Percentiles rank a stretch among this genome's conserved stretches.
phyloP scores from a whole-genome alignment of 2,797 vertebrate genomes.

The Tokudaia muenninki region DNA sequence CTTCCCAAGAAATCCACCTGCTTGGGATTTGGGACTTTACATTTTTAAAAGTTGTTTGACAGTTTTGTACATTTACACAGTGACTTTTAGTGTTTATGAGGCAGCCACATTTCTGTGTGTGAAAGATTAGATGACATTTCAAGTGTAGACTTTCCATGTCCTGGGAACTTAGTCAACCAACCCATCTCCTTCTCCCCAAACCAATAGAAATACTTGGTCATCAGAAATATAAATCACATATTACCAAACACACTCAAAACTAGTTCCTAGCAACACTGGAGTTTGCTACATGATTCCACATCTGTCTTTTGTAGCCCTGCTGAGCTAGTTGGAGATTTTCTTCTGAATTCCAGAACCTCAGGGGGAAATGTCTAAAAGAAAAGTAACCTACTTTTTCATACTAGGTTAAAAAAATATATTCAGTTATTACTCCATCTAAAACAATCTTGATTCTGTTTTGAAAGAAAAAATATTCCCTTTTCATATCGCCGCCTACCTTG shows the following conservation, averaged over 20 bases:
- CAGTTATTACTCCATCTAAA: constrained; percentile 44
- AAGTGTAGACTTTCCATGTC: constrained; percentile 45
- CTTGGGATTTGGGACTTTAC: constrained; percentile 67
- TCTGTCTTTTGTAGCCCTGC: constrained; percentile 9
- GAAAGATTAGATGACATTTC: constrained; percentile 59
- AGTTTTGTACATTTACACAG: not conserved
- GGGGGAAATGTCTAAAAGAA: constrained; percentile 5
- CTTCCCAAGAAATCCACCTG: constrained; percentile 65
- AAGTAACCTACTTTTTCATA: constrained; percentile 11
- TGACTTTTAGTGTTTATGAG: constrained; percentile 45
- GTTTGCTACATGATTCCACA: constrained; percentile 60
- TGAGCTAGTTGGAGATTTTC: constrained; percentile 1
- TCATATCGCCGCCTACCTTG: not conserved
- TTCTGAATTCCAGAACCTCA: not conserved
- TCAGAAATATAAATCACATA: constrained; percentile 67
- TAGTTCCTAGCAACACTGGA: constrained; percentile 64
- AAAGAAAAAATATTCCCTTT: not conserved
- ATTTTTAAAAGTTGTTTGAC: not conserved
- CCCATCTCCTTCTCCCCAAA: constrained; percentile 58
- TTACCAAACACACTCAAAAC: constrained; percentile 54
- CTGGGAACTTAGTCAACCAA: constrained; percentile 67
- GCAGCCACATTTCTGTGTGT: constrained; percentile 58
- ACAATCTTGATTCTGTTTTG: constrained; percentile 52
- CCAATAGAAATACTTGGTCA: constrained; percentile 73
- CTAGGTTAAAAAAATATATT: constrained; percentile 26